These are phyloP conservation scores for Chrysotoxum bicinctum DNA, from an alignment of 2,888 invertebrate genomes.

Conservation along the genomic window DNA sequence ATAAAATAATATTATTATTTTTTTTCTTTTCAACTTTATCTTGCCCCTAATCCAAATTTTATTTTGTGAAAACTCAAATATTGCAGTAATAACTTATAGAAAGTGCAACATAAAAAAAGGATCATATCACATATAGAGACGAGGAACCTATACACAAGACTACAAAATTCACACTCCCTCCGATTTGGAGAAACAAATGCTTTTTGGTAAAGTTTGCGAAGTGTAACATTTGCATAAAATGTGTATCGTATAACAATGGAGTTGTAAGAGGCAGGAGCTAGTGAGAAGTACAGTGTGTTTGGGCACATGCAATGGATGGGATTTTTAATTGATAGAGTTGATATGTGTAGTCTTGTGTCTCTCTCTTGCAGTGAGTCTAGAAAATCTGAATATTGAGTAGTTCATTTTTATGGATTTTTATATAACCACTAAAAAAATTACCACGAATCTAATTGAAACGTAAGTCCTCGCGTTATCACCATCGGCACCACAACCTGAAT, in stretches of 20 bases:
- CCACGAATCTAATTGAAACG: too few relatives aligned
- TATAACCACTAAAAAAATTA: too few relatives aligned
- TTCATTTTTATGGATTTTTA: too few relatives aligned
- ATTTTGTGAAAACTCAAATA: conserved; percentile 59
- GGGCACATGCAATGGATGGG: neutral
- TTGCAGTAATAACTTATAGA: conserved; percentile 61
- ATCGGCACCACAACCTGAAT: too few relatives aligned
- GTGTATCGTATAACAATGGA: conserved; percentile 34
- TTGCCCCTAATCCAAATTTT: conserved; percentile 33
- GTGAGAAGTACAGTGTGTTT: conserved; percentile 27
- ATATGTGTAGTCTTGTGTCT: neutral
- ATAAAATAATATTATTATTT: conserved; percentile 13
- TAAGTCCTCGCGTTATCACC: too few relatives aligned
- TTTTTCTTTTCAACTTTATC: conserved; percentile 8
- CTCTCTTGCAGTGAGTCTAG: neutral
- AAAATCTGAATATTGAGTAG: too few relatives aligned
- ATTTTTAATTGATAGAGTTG: neutral
- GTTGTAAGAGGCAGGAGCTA: conserved; percentile 2
- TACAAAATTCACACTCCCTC: neutral
- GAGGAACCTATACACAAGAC: neutral
- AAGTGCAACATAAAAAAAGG: conserved; percentile 55
- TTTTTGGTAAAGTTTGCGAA: conserved; percentile 56
- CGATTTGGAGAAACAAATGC: conserved; percentile 35
- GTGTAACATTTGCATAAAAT: conserved; percentile 62
- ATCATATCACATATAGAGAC: conserved; percentile 9